Percentiles rank a stretch among this genome's conserved stretches.
Evolutionary conservation across 2,797 vertebrate species (phyloP).

Genomic region (Hoplostethus atlanticus): DNA sequence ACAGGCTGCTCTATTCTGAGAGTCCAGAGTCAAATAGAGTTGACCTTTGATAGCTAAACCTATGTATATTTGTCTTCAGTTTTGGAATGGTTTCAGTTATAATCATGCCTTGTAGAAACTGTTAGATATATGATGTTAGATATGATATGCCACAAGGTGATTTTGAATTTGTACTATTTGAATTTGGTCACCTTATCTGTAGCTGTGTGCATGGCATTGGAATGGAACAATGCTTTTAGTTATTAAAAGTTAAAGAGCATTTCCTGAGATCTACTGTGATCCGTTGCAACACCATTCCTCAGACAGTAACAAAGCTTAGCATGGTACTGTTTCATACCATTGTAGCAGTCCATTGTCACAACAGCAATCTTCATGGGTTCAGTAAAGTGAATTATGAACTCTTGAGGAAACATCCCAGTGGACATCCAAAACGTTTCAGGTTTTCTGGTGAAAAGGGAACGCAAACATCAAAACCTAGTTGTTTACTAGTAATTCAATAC

Average conservation of each 20-base stretch:
- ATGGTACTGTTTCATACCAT: constrained; percentile 78
- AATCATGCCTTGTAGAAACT: not conserved
- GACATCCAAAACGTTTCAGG: constrained; percentile 93
- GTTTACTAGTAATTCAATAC: not conserved
- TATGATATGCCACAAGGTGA: not conserved
- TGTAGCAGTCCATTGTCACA: constrained; percentile 89
- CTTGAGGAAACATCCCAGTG: constrained; percentile 97
- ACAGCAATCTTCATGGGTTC: constrained; percentile 83
- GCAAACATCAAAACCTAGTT: not conserved
- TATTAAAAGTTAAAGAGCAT: not conserved
- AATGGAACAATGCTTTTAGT: not conserved
- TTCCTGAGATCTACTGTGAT: not conserved
- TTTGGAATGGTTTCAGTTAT: not conserved
- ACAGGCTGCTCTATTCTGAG: not conserved
- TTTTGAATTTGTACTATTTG: not conserved
- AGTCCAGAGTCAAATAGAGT: not conserved
- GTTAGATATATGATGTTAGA: not conserved
- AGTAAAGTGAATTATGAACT: constrained; percentile 90
- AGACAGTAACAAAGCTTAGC: not conserved
- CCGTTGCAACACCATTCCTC: not conserved
- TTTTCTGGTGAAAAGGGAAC: constrained; percentile 77
- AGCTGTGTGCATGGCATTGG: not conserved
- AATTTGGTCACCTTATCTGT: not conserved
- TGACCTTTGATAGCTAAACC: not conserved
- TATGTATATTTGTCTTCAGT: not conserved